Percentiles rank a stretch among this genome's conserved stretches.
Evolutionary conservation across 2,113 vertebrate species (phyloP).

Genomic region (Henicopernis longicauda): DNA sequence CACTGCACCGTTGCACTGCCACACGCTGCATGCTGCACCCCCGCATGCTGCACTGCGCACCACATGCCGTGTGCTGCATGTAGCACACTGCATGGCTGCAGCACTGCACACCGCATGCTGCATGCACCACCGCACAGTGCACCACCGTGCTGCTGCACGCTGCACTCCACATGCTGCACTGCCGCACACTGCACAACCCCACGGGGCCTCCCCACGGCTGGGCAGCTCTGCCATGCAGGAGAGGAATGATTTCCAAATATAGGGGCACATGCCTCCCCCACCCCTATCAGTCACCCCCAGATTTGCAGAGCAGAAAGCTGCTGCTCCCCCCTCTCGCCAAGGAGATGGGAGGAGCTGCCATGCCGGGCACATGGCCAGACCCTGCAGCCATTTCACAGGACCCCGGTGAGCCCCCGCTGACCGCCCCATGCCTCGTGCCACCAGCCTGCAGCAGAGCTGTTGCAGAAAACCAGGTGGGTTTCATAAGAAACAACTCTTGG

Average conservation of each 20-base stretch:
- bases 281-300: background rate
- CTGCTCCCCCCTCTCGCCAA: background rate
- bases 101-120: too few relatives aligned
- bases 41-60: background rate
- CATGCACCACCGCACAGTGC: too few relatives aligned
- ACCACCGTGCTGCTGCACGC: fast-evolving
- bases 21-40: background rate
- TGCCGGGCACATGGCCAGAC: background rate
- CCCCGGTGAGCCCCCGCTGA: background rate
- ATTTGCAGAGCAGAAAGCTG: background rate
- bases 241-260: background rate
- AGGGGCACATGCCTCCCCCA: background rate
- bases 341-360: background rate
- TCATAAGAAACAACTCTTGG: background rate
- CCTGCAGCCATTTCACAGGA: background rate
- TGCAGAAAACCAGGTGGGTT: background rate
- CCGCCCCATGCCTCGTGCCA: background rate
- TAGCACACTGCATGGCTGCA: too few relatives aligned
- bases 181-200: background rate
- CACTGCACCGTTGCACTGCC: background rate
- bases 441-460: background rate
- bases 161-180: fast-evolving
- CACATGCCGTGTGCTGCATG: background rate
- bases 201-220: background rate
- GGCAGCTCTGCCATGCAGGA: background rate